phyloP scores from a whole-genome alignment of 2,888 invertebrate species.

The Hirtodrosophila trivittata region DNA sequence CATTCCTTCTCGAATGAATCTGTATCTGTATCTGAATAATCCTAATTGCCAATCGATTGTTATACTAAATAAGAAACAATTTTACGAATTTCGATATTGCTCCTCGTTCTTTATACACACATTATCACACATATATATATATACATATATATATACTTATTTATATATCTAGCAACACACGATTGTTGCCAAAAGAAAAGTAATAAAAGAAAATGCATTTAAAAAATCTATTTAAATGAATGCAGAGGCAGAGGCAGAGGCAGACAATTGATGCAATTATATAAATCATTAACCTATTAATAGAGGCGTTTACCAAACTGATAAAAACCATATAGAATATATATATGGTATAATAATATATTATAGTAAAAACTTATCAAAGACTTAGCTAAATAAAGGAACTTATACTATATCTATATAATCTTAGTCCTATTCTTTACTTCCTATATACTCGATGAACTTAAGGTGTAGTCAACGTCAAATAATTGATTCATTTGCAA shows the following conservation, averaged over 20 bases:
- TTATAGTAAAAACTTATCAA: slow-evolving; percentile 32
- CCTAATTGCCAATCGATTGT: slow-evolving; percentile 59
- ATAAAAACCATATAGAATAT: too few relatives aligned
- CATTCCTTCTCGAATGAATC: slow-evolving; percentile 59
- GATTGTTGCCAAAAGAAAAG: slow-evolving; percentile 74
- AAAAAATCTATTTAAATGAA: slow-evolving; percentile 66
- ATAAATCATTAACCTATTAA: slow-evolving; percentile 63
- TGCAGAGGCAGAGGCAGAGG: too few relatives aligned
- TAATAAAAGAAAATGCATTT: slow-evolving; percentile 40
- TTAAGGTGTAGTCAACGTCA: slow-evolving; percentile 20
- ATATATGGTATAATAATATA: slow-evolving; percentile 40
- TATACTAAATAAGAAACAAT: slow-evolving; percentile 52
- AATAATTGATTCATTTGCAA: slow-evolving; percentile 45
- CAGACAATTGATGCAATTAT: slow-evolving; percentile 65
- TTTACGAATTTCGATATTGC: slow-evolving; percentile 55
- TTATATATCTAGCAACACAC: slow-evolving; percentile 14
- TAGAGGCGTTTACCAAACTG: slow-evolving; percentile 39
- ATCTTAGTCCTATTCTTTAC: too few relatives aligned
- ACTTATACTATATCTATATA: too few relatives aligned
- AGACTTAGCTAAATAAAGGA: slow-evolving; percentile 14
- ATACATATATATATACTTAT: slow-evolving; percentile 7
- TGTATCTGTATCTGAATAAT: slow-evolving; percentile 2
- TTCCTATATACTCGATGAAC: slow-evolving; percentile 45
- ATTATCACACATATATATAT: slow-evolving; percentile 4
- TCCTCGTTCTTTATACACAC: slow-evolving; percentile 24